Percentiles rank a stretch among this genome's conserved stretches.
Evolutionary conservation across 2,888 invertebrate species (phyloP).

Genomic region (Euplagia quadripunctaria): DNA sequence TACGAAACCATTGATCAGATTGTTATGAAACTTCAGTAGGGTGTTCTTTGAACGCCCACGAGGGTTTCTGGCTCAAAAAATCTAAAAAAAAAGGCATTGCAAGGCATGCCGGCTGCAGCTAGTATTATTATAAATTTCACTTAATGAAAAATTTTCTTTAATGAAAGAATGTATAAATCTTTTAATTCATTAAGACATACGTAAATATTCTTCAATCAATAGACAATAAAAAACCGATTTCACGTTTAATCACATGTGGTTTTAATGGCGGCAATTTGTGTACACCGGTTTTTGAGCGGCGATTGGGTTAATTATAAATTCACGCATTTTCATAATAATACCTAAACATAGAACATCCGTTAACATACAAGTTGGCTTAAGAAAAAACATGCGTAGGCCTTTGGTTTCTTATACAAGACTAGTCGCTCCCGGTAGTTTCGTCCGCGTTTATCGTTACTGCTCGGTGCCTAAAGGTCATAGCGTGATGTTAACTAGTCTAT

Average conservation of each 20-base stretch:
- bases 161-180: slow-evolving; percentile 12
- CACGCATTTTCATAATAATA: slow-evolving; percentile 20
- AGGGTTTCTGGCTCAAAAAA: too few species aligned
- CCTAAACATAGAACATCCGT: slow-evolving; percentile 8
- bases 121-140: background rate
- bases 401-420: background rate
- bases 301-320: slow-evolving; percentile 40
- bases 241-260: slow-evolving; percentile 56
- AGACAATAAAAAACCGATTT: slow-evolving; percentile 52
- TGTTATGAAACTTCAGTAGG: too few species aligned
- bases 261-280: slow-evolving; percentile 66
- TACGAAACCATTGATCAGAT: too few species aligned
- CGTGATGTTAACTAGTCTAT: too few species aligned
- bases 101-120: too few species aligned
- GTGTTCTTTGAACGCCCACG: too few species aligned
- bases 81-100: too few species aligned
- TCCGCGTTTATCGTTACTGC: background rate
- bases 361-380: background rate
- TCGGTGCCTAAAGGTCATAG: too few species aligned
- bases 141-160: background rate
- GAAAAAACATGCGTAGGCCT: slow-evolving; percentile 5
- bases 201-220: slow-evolving; percentile 45
- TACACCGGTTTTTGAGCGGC: slow-evolving; percentile 50
- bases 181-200: slow-evolving; percentile 38
- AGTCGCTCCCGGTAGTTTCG: background rate